Percentiles rank a stretch among this genome's conserved stretches.
Evolutionary conservation across 1,140 invertebrate genomes (phyloP).

Genomic region (Drosophila athabasca): DNA sequence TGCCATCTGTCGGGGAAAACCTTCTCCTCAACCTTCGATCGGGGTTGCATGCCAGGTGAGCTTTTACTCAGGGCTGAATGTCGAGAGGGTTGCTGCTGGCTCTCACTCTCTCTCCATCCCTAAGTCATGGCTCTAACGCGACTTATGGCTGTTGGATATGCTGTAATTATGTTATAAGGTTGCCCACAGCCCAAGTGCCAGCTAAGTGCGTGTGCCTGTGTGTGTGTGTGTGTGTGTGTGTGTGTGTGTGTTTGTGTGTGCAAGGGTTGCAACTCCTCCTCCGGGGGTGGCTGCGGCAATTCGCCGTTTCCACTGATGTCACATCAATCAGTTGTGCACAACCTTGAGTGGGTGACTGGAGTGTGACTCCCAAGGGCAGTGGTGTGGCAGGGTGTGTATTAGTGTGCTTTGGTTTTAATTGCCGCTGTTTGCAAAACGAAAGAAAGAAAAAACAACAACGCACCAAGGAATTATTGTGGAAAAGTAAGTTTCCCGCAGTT

Average conservation of each 20-base stretch:
- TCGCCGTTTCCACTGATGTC: slow-evolving; percentile 33
- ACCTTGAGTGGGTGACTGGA: slow-evolving; percentile 2
- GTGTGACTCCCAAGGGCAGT: no score
- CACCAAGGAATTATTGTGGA: slow-evolving; percentile 25
- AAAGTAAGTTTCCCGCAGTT: slow-evolving; percentile 44
- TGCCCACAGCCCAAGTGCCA: slow-evolving; percentile 58
- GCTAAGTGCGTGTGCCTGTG: slow-evolving; percentile 48
- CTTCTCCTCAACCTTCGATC: not conserved
- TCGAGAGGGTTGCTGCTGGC: slow-evolving; percentile 44
- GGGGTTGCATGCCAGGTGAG: slow-evolving; percentile 32
- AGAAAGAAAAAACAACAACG: no score
- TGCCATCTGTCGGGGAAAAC: not conserved
- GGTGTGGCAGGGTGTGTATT: no score
- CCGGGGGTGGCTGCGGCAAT: slow-evolving; percentile 18
- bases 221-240: not conserved
- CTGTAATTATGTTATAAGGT: slow-evolving; percentile 80
- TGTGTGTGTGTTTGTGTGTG: not conserved
- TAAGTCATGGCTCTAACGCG: slow-evolving; percentile 13
- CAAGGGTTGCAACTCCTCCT: slow-evolving; percentile 14
- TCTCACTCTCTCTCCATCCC: not conserved
- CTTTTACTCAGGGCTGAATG: no score
- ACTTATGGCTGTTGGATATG: slow-evolving; percentile 68
- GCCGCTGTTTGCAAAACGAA: slow-evolving; percentile 29
- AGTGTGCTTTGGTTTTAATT: slow-evolving; percentile 48
- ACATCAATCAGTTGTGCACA: slow-evolving; percentile 51